Conservation (phyloP, 2,797 vertebrate genomes). For the Cynodonichthys magdalenae region DNA sequence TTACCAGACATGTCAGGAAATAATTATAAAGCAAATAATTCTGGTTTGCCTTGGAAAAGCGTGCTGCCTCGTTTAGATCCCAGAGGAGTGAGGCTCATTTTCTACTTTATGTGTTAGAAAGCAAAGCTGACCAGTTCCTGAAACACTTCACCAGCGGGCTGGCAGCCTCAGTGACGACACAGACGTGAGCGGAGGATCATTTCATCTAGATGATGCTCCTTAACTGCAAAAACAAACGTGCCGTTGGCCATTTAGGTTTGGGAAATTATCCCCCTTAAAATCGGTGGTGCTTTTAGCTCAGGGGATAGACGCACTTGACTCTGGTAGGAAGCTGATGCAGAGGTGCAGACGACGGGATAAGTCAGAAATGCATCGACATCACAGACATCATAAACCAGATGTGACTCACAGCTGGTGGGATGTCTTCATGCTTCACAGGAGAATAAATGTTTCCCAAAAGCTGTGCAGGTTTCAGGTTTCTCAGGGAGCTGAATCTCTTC, state of each 20-base stretch:
- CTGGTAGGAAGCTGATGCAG: not conserved
- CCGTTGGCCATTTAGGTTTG: not conserved
- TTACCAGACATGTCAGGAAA: too few species aligned
- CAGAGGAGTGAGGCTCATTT: slow-evolving; percentile 14
- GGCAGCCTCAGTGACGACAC: slow-evolving; percentile 16
- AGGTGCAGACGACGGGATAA: not conserved
- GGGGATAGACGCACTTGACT: too few species aligned
- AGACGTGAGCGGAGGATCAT: slow-evolving; percentile 8
- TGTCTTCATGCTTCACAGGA: not conserved
- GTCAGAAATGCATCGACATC: slow-evolving; percentile 2
- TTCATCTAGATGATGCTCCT: slow-evolving; percentile 24
- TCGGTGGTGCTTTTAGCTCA: not conserved
- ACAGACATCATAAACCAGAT: not conserved
- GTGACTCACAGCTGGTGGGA: slow-evolving; percentile 22
- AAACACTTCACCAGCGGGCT: slow-evolving; percentile 28
- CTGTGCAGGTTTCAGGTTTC: slow-evolving; percentile 15
- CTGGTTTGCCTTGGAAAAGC: slow-evolving; percentile 13
- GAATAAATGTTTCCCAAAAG: not conserved
- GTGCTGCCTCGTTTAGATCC: slow-evolving; percentile 3
- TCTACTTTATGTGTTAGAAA: slow-evolving; percentile 23
- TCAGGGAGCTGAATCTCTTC: not conserved
- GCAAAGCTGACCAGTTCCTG: slow-evolving; percentile 45
- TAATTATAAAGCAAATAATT: too few species aligned
- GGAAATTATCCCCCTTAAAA: not conserved
- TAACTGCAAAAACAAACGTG: not conserved